Conservation (phyloP, 2,113 vertebrate genomes). For the Mus pahari region DNA sequence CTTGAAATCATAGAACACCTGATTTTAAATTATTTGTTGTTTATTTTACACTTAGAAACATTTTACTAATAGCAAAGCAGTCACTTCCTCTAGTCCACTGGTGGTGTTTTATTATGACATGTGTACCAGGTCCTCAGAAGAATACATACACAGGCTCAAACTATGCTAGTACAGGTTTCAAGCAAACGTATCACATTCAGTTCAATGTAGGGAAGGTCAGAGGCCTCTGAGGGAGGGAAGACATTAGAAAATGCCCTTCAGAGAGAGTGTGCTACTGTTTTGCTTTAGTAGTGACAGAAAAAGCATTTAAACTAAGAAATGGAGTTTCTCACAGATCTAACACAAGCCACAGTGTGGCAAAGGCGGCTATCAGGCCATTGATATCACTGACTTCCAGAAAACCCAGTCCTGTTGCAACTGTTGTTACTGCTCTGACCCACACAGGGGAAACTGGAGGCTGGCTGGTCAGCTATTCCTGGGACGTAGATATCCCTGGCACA, state of each 20-base stretch:
- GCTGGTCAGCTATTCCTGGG: background rate
- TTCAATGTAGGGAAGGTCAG: conserved; percentile 51
- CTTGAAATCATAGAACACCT: no score
- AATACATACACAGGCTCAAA: background rate
- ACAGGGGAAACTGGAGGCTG: background rate
- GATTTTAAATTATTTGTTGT: background rate
- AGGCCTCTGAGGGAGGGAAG: conserved; percentile 5
- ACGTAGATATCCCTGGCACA: background rate
- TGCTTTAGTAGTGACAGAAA: background rate
- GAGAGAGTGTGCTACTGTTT: background rate
- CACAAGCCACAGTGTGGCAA: background rate
- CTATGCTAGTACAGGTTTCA: conserved; percentile 29
- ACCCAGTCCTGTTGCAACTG: background rate
- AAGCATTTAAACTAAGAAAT: background rate
- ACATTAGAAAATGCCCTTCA: conserved; percentile 33
- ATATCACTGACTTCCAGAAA: background rate
- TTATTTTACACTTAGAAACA: background rate
- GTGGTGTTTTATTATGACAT: background rate
- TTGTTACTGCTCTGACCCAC: background rate
- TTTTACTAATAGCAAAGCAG: background rate
- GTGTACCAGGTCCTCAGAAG: background rate
- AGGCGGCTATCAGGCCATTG: background rate
- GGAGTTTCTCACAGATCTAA: background rate
- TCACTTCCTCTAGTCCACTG: background rate
- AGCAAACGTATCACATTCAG: conserved; percentile 60